Evolutionary conservation across 2,888 invertebrate genomes (phyloP).

Genomic region (Ophioninae sp.): DNA sequence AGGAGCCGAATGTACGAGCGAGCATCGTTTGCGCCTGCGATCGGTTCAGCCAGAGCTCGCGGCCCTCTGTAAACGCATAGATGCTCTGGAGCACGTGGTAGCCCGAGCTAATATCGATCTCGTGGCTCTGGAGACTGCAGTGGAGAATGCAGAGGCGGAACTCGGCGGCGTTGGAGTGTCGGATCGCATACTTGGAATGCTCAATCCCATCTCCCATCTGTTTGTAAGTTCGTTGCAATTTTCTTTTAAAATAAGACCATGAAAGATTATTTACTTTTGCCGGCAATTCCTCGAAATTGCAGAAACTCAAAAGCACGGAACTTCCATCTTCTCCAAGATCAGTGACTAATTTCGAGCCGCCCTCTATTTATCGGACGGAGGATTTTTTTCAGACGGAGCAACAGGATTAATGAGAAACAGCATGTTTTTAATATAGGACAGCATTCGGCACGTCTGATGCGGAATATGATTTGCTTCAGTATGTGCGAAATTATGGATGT

Average conservation of each 20-base stretch:
- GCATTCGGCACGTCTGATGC: too few relatives aligned
- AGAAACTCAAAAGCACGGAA: constrained; percentile 75
- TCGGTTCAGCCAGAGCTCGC: constrained; percentile 72
- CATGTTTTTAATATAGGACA: neutral
- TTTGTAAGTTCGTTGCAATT: constrained; percentile 72
- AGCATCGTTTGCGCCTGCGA: constrained; percentile 74
- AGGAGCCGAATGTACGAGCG: constrained; percentile 74
- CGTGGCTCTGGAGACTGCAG: constrained; percentile 75
- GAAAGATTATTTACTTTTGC: neutral
- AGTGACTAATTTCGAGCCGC: constrained; percentile 67
- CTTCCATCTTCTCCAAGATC: constrained; percentile 63
- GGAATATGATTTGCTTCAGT: too few relatives aligned
- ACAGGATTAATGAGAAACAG: constrained; percentile 11
- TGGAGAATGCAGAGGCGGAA: constrained; percentile 78
- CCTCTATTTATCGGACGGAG: constrained; percentile 73
- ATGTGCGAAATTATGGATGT: too few relatives aligned
- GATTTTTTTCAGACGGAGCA: constrained; percentile 73
- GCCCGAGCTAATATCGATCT: constrained; percentile 76
- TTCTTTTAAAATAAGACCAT: neutral
- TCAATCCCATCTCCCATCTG: constrained; percentile 78
- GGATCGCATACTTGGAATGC: constrained; percentile 76
- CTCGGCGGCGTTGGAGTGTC: constrained; percentile 72
- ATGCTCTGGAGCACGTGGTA: constrained; percentile 78
- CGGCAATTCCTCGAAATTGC: constrained; percentile 10
- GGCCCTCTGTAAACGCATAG: constrained; percentile 75